A percentile compares a stretch with the other conserved stretches of the same genome.
Conservation (phyloP, 2,888 invertebrate genomes). For the Panzeria rudis region DNA sequence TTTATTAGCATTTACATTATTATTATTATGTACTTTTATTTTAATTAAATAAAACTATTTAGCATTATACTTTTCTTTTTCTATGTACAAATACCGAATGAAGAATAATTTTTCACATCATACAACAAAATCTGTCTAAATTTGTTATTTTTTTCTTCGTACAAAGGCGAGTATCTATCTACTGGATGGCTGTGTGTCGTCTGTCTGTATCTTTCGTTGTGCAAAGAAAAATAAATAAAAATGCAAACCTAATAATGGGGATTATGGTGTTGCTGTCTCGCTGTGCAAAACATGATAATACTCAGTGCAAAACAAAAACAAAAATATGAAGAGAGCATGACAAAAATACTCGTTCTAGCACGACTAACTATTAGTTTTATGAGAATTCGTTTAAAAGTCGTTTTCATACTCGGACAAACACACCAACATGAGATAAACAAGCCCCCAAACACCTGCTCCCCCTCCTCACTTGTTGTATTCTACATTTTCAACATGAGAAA, state of each 20-base stretch:
- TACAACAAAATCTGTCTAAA: background rate
- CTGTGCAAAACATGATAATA: slow-evolving; percentile 33
- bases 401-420: slow-evolving; percentile 3
- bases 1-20: background rate
- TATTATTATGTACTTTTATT: background rate
- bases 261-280: slow-evolving; percentile 29
- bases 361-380: slow-evolving; percentile 43
- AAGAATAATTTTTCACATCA: slow-evolving; percentile 30
- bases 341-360: slow-evolving; percentile 47
- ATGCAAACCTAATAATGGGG: slow-evolving; percentile 42
- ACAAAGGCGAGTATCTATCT: background rate
- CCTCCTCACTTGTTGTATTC: background rate
- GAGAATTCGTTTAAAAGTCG: slow-evolving; percentile 18
- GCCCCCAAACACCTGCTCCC: slow-evolving; percentile 39
- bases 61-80: background rate
- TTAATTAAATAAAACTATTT: slow-evolving; percentile 3
- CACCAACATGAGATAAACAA: slow-evolving; percentile 38
- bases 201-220: background rate
- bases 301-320: background rate
- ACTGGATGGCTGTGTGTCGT: background rate
- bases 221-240: slow-evolving; percentile 23
- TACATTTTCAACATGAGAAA: slow-evolving; percentile 2
- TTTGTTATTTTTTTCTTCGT: slow-evolving; percentile 8
- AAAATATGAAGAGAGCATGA: slow-evolving; percentile 18
- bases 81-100: background rate